phyloP scores from a whole-genome alignment of 2,888 invertebrate genomes.

The Atethmia centrago region DNA sequence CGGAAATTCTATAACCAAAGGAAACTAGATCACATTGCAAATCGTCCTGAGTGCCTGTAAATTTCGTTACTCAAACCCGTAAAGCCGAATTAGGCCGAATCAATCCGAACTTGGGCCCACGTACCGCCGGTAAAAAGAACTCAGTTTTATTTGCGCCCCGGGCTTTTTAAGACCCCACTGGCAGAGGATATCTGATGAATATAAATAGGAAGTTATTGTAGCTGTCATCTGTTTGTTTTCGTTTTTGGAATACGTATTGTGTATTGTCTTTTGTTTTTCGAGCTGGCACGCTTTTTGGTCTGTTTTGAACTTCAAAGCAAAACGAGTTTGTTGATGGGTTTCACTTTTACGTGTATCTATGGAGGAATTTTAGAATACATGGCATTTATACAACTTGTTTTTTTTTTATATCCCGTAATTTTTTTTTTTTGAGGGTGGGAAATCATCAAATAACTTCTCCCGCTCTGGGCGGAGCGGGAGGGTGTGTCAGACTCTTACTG shows the following conservation, averaged over 20 bases:
- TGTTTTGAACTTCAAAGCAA: background rate
- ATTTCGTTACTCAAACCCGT: constrained; percentile 55
- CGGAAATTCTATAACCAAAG: constrained; percentile 51
- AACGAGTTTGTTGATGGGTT: background rate
- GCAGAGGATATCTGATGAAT: constrained; percentile 56
- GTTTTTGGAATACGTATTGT: constrained; percentile 32
- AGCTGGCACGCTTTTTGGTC: background rate
- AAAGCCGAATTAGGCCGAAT: constrained; percentile 65
- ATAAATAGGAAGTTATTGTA: constrained; percentile 52
- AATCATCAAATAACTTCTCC: no score
- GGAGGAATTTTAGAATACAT: background rate
- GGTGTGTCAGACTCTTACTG: no score
- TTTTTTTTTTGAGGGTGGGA: no score
- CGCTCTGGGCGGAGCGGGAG: no score
- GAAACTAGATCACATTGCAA: constrained; percentile 59
- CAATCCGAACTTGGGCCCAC: constrained; percentile 58
- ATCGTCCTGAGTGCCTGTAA: constrained; percentile 65
- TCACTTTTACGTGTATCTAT: background rate
- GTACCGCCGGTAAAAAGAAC: constrained; percentile 58
- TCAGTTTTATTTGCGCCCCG: constrained; percentile 51
- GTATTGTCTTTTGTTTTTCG: constrained; percentile 30
- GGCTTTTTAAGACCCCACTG: constrained; percentile 47
- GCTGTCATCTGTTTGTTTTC: constrained; percentile 51
- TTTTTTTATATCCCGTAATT: no score
- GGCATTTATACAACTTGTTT: background rate